Evolutionary conservation across 2,797 vertebrate genomes (phyloP).

Genomic region (Distichodus sexfasciatus): DNA sequence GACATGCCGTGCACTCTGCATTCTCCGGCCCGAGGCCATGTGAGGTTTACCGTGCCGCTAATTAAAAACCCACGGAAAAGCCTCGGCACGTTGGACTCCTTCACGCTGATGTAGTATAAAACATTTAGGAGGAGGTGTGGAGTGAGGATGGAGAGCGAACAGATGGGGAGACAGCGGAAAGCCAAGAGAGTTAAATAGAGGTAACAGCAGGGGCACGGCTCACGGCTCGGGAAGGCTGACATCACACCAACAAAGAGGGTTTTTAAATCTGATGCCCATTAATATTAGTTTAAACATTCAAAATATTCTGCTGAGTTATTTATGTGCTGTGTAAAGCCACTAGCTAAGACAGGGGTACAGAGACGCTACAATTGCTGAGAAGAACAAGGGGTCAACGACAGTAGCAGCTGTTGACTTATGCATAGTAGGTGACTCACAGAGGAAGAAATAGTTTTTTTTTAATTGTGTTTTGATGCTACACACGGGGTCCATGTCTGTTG

Average conservation of each 20-base stretch:
- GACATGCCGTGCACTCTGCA: conserved; percentile 28
- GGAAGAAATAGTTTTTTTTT: neutral
- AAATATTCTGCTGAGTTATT: neutral
- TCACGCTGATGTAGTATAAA: conserved; percentile 25
- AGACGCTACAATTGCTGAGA: neutral
- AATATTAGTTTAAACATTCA: neutral
- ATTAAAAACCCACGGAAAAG: conserved; percentile 48
- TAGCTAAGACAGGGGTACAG: neutral
- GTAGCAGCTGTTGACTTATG: neutral
- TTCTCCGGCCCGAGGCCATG: conserved; percentile 28
- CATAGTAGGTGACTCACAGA: neutral
- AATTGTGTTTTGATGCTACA: neutral
- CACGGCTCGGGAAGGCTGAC: conserved; percentile 22
- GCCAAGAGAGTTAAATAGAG: conserved; percentile 37
- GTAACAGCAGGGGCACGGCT: conserved; percentile 33
- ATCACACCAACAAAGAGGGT: conserved; percentile 29
- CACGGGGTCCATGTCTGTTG: conserved; percentile 2
- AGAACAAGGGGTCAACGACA: neutral
- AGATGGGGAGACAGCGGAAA: conserved; percentile 43
- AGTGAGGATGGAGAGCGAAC: conserved; percentile 11
- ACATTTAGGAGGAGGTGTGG: conserved; percentile 27
- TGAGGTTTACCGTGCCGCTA: conserved; percentile 40
- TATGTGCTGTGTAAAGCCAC: conserved; percentile 9
- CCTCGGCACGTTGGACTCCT: neutral
- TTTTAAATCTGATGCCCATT: neutral